Base-by-base conservation (phyloP, 30 jellyfish, hydroid and myxozoan genomes). In the Catostylus mosaicus region DNA sequence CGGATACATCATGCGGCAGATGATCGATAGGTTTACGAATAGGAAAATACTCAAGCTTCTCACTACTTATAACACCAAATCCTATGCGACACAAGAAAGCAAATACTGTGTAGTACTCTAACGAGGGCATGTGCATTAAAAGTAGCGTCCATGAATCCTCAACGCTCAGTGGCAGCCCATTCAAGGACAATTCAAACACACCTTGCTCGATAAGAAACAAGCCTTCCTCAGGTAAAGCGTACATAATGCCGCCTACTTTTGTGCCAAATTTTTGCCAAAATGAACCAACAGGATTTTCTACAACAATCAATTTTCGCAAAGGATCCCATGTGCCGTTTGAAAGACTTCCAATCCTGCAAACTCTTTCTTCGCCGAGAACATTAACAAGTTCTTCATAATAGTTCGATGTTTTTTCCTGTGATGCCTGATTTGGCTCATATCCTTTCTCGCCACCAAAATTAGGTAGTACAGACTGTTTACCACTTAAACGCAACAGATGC, bases 131-230 rank as follows among this genome's bases (percentile, higher is more conserved):
- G 14, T 61, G 75, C 9, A 33, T 37, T 24, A 33, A 72, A 30
- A 84, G 83, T 59, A 84, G 59, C 57, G 36, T n/a, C 88, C 88
- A 84, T 3, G 94, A 85, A 1, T 84, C 86, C 61, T 84, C 88
- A 57, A 84, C 36, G 45, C 84, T 73, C 11, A 84, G 61, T 11
- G 94, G 88, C 70, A 84, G 62, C 38, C 47, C 82, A 73, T 73
- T 66, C 61, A 7, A 34, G 57, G 6, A 84, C 26, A 84, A 34
- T 46, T 84, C 94, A 46, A 84, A 73, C 23, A 84, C 62, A 12
- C 94, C 88, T 63, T 84, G 94, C 70, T 84, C 94, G 0, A 84
- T 16, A 33, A 84, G 80, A 66, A 84, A 84, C 82, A 84, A 46
- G 10, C 73, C 83, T 30, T 84, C 94, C 74, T 84, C 94, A 1